Evolutionary conservation across 2,888 invertebrate genomes (phyloP), one percentile per base, ranked within the genome.

Genomic region (Dusona sp.): DNA sequence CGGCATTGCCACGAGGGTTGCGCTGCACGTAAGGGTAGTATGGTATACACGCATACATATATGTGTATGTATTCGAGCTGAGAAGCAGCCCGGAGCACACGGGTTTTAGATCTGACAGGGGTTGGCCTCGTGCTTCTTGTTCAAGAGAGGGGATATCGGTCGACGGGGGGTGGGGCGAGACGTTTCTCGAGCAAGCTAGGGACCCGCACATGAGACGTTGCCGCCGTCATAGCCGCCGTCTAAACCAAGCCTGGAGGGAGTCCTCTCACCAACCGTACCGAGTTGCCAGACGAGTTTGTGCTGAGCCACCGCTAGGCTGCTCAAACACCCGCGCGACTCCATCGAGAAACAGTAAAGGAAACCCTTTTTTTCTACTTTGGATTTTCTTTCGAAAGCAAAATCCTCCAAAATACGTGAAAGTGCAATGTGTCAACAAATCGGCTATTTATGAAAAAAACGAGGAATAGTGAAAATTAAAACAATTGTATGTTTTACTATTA

Each of bases 211-310:
- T 84, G 89, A 89, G 86, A 82, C 85, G 83, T 80, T 77, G 86
- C 85, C 79, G 86, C 83, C 91, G 91, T 88, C 84, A 83, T 77
- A 82, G 87, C 84, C 91, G 91, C 89, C 83, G 61, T 86, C 87
- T 86, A 86, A 89, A 85, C 88, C 81, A 80, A 87, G 83, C 61
- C 80, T 86, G 86, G 88, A 88, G 87, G 84, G 86, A 89, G 83
- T 81, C 79, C 68, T 79, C 79, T 82, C 83, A 79, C 83, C 73
- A 87, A 84, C 86, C 73, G 84, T 42, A 29, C 89, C 88, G 90
- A 92, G 91, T 92, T 90, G 93, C 91, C 93, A 93, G 93, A 93
- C 93, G 93, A 92, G 94, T 94, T 93, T 92, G 91, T 92, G 92
- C 92, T 91, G 91, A 90, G 90, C 91, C 88, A 90, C 91, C 89